These are phyloP conservation scores for Eidolon dupreanum DNA, from an alignment of 2,797 vertebrate genomes.

Conservation along the genomic window DNA sequence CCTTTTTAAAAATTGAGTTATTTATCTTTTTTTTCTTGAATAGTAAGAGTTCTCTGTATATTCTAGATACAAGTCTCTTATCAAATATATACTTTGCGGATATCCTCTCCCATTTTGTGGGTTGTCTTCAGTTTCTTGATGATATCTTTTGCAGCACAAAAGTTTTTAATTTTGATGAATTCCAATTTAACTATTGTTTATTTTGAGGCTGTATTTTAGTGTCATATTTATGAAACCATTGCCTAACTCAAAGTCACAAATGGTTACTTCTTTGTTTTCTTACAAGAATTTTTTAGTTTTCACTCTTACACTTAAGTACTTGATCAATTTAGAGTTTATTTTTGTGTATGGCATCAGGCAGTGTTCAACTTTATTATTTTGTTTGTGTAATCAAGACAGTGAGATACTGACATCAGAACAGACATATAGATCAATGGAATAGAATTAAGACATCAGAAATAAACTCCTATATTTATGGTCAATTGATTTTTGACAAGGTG, in stretches of 20 bases:
- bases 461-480: background rate
- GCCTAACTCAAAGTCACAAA: background rate
- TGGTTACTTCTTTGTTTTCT: no score
- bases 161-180: background rate
- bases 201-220: background rate
- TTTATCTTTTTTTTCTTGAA: background rate
- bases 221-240: constrained; percentile 1
- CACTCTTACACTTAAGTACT: background rate
- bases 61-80: background rate
- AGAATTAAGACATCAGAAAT: background rate
- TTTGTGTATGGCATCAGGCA: background rate
- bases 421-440: background rate
- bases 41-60: background rate
- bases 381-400: background rate
- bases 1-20: background rate
- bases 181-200: background rate
- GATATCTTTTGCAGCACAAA: background rate
- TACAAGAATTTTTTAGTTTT: no score
- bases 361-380: background rate
- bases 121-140: background rate
- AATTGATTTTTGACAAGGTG: background rate
- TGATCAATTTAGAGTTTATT: background rate
- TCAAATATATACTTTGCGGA: background rate
- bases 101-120: background rate
- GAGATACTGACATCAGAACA: background rate